Percentiles rank a stretch among this genome's conserved stretches.
Conservation (phyloP, 2,888 invertebrate genomes). For the Cosmia pyralina region DNA sequence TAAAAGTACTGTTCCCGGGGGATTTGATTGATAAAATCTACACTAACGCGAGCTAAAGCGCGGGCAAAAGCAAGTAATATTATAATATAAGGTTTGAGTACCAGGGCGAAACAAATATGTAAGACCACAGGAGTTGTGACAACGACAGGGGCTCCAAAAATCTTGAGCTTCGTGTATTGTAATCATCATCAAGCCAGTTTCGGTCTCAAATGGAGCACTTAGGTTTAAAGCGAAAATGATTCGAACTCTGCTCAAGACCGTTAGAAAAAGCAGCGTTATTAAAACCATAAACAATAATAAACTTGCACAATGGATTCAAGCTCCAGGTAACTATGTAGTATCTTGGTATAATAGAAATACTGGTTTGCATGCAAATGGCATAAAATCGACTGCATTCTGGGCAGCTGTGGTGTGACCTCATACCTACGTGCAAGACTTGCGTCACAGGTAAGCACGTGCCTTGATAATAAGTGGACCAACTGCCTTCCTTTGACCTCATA, state of each 20-base stretch:
- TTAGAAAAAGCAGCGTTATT: background rate
- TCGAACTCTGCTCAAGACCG: background rate
- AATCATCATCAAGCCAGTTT: background rate
- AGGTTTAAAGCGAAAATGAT: background rate
- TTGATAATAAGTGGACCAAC: constrained; percentile 6
- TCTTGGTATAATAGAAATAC: constrained; percentile 25
- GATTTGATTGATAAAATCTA: no score
- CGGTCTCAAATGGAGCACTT: background rate
- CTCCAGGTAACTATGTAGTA: constrained; percentile 15
- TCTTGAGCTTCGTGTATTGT: no score
- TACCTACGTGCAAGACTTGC: constrained; percentile 1
- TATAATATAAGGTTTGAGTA: no score
- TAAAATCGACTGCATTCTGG: constrained; percentile 18
- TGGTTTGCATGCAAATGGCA: constrained; percentile 31
- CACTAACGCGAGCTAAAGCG: no score
- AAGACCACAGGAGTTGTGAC: no score
- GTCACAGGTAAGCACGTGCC: constrained; percentile 4
- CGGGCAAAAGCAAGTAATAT: no score
- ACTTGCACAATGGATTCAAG: background rate
- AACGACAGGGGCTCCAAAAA: no score
- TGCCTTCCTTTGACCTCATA: background rate
- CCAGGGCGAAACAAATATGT: no score
- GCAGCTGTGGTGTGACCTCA: constrained; percentile 19
- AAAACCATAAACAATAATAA: constrained; percentile 5
- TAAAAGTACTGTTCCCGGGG: no score